Evolutionary conservation across 2,113 vertebrate species (phyloP).

Genomic region (Macrotis lagotis): DNA sequence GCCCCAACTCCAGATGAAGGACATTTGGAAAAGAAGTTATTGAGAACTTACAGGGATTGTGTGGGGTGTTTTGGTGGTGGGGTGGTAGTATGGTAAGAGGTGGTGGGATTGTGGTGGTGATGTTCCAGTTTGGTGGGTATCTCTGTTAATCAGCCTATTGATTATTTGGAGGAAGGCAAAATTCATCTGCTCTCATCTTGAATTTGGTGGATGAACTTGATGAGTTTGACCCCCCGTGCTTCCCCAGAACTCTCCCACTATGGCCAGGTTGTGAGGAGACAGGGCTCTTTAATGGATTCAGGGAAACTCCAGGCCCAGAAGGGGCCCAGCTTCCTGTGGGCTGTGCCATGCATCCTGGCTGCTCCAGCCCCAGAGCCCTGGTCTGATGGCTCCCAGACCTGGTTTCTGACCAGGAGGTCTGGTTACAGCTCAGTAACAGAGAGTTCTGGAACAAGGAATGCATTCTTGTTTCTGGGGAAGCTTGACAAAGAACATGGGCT

Average conservation of each 20-base stretch:
- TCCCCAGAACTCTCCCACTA: not conserved
- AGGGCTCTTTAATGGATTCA: not conserved
- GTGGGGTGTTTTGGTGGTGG: not conserved
- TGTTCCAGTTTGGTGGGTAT: not conserved
- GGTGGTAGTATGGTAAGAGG: too few relatives aligned
- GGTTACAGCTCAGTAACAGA: slow-evolving; percentile 24
- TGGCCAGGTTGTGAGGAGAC: slow-evolving; percentile 26
- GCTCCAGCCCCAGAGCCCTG: slow-evolving; percentile 9
- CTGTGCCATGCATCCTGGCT: not conserved
- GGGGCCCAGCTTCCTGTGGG: slow-evolving; percentile 1
- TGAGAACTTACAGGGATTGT: not conserved
- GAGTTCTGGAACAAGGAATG: slow-evolving; percentile 30
- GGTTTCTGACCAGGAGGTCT: slow-evolving; percentile 31
- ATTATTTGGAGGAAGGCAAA: slow-evolving; percentile 20
- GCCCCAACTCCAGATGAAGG: slow-evolving; percentile 30
- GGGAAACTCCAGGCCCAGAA: not conserved
- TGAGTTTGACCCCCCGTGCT: not conserved
- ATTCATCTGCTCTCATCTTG: slow-evolving; percentile 32
- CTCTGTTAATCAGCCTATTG: slow-evolving; percentile 21
- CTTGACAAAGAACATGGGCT: not conserved
- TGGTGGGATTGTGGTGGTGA: too few relatives aligned
- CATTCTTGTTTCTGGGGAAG: slow-evolving; percentile 35
- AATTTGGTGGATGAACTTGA: slow-evolving; percentile 14
- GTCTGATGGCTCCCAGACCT: slow-evolving; percentile 28
- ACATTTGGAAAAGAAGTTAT: slow-evolving; percentile 36